Evolutionary conservation across 2,113 vertebrate species (phyloP).

Genomic region (Acrocephalus kingi): DNA sequence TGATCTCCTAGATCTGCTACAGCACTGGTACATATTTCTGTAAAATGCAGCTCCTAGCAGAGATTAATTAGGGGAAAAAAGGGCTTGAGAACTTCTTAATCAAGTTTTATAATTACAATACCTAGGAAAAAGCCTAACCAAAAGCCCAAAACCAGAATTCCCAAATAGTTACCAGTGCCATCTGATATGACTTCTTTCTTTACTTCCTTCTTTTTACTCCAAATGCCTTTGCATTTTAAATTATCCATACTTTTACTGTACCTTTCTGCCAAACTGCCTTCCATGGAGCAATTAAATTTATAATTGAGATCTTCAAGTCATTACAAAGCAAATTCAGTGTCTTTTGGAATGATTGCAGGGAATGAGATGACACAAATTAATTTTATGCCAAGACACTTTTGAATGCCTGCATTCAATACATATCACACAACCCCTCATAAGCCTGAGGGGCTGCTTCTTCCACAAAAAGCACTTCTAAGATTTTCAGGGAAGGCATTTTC

Average conservation of each 20-base stretch:
- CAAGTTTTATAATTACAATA: not conserved
- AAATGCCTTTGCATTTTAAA: slow-evolving; percentile 9
- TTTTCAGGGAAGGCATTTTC: not conserved
- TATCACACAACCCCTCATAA: fast-evolving
- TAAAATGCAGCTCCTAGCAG: not conserved
- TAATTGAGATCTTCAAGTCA: slow-evolving; percentile 9
- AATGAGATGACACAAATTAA: slow-evolving; percentile 2
- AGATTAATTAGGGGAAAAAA: not conserved
- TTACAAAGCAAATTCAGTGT: not conserved
- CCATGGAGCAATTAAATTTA: slow-evolving; percentile 5
- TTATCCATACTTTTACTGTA: not conserved
- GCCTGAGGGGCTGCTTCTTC: not conserved
- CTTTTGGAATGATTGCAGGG: not conserved
- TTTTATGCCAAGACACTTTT: not conserved
- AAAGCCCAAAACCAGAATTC: not conserved
- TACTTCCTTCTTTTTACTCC: not conserved
- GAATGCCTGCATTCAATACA: not conserved
- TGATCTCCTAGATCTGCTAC: not conserved
- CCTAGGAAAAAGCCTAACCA: not conserved
- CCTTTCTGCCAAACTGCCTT: not conserved
- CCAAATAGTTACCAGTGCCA: not conserved
- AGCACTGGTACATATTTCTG: not conserved
- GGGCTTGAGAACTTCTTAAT: not conserved
- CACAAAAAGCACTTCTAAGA: not conserved
- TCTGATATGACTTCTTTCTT: not conserved